Evolutionary conservation across 2,888 invertebrate genomes (phyloP).

Genomic region (Agriotes lineatus): DNA sequence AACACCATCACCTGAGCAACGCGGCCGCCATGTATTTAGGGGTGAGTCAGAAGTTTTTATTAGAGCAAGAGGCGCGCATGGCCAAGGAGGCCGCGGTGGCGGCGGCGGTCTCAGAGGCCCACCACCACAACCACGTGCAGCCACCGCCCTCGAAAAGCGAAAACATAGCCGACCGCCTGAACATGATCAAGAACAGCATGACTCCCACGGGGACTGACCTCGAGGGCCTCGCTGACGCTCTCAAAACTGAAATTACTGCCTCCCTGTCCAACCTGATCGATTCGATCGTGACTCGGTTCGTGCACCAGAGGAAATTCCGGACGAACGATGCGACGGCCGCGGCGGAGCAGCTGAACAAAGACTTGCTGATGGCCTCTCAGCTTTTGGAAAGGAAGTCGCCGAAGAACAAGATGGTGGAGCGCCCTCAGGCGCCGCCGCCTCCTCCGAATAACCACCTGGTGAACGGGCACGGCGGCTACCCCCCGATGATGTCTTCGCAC

Average conservation of each 20-base stretch:
- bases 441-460: slow-evolving; percentile 68
- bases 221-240: slow-evolving; percentile 89
- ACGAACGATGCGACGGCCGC: slow-evolving; percentile 85
- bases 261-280: slow-evolving; percentile 89
- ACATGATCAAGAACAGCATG: slow-evolving; percentile 79
- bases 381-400: slow-evolving; percentile 88
- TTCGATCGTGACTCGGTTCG: slow-evolving; percentile 86
- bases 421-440: slow-evolving; percentile 66
- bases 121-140: slow-evolving; percentile 56
- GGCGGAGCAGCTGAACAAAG: slow-evolving; percentile 88
- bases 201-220: slow-evolving; percentile 83
- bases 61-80: slow-evolving; percentile 84
- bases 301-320: slow-evolving; percentile 84
- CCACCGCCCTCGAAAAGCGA: slow-evolving; percentile 69
- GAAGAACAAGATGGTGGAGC: slow-evolving; percentile 79
- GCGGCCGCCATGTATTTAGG: slow-evolving; percentile 80
- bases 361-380: slow-evolving; percentile 84
- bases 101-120: slow-evolving; percentile 64
- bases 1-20: slow-evolving; percentile 66
- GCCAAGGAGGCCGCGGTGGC: slow-evolving; percentile 74
- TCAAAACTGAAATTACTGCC: slow-evolving; percentile 91
- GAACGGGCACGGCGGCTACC: slow-evolving; percentile 66
- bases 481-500: slow-evolving; percentile 69
- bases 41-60: slow-evolving; percentile 81
- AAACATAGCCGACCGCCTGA: slow-evolving; percentile 83